Base-by-base conservation (phyloP, 2,888 invertebrate genomes). In the Melanotus villosus region DNA sequence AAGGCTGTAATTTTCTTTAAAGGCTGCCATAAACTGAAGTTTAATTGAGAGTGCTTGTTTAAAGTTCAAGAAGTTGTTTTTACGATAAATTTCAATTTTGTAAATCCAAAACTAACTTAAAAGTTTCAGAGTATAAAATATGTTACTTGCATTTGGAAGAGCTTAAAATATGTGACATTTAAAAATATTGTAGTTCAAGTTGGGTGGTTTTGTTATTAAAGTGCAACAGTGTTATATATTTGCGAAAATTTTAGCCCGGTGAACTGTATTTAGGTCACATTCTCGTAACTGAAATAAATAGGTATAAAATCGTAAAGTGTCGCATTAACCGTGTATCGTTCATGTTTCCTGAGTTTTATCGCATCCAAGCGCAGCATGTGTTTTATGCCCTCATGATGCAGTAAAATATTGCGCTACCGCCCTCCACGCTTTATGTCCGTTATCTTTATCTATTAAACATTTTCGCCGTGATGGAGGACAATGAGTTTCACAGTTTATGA, bases 381-480 rank as follows among this genome's bases (percentile, higher is more conserved):
- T 69, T 69, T 69, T 69, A 69, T 69, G 58, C 64, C 69, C 69
- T 60, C 65, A 65, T 69, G 69, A 68, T 65, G 65, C 62, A 69
- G 69, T 69, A 69, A 69, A 69, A 65, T 69, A 69, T 65, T 63
- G 50, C 58, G 58, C 70, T 65, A 52, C 71, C 71, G 71, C 69
- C 70, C 68, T 73, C 57, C 65, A 57, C 64, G 65, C 59, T 72
- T 71, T 73, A 72, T 65, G 43, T 69, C 67, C 65, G 67, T 72
- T 72, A 73, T 75, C 70, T 69, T 72, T 75, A 73, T 73, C 68
- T 73, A 74, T 73, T 74, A 74, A 71, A 71, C 71, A 71, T 70
- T 68, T 57, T 59, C 69, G n/a, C 47, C 21, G 45, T 47, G 45
- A 57, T 62, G 62, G 47, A 63, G 54, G 21, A 60, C 60, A 60